These are phyloP conservation scores for Lithosia quadra DNA, from an alignment of 2,888 invertebrate species.

Conservation along the genomic window DNA sequence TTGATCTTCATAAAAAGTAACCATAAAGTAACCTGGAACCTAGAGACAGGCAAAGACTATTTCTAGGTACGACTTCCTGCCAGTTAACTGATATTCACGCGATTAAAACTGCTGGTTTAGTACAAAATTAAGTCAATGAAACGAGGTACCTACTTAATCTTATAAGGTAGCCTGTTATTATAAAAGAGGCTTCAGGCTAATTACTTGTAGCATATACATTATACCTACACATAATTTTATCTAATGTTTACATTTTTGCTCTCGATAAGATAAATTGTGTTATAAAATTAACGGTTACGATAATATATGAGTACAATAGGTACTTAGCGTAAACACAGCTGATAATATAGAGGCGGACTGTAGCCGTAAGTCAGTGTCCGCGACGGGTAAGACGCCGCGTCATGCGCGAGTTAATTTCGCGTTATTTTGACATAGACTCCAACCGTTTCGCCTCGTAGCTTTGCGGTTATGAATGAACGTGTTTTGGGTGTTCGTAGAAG, in stretches of 20 bases:
- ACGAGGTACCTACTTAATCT: no score
- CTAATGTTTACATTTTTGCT: constrained; percentile 43
- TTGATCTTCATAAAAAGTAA: no score
- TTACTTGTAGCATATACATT: background rate
- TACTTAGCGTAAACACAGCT: constrained; percentile 42
- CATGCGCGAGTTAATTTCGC: constrained; percentile 62
- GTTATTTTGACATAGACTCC: constrained; percentile 65
- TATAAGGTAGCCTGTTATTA: background rate
- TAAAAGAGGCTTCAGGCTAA: background rate
- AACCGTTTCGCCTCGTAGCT: constrained; percentile 67
- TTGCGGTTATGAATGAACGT: constrained; percentile 73
- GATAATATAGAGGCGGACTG: constrained; percentile 38
- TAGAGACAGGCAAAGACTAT: no score
- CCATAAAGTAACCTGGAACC: no score
- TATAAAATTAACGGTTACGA: constrained; percentile 27
- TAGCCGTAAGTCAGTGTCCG: constrained; percentile 23
- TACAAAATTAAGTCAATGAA: background rate
- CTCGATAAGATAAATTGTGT: constrained; percentile 43
- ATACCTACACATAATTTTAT: constrained; percentile 28
- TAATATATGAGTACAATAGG: constrained; percentile 38
- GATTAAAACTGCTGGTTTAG: no score
- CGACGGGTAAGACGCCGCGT: constrained; percentile 40
- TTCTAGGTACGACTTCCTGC: no score
- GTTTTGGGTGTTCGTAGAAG: constrained; percentile 73
- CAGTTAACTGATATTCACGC: no score